These are phyloP conservation scores for Rugalucina vietnamica DNA, from an alignment of 2,888 invertebrate species.

Conservation along the genomic window DNA sequence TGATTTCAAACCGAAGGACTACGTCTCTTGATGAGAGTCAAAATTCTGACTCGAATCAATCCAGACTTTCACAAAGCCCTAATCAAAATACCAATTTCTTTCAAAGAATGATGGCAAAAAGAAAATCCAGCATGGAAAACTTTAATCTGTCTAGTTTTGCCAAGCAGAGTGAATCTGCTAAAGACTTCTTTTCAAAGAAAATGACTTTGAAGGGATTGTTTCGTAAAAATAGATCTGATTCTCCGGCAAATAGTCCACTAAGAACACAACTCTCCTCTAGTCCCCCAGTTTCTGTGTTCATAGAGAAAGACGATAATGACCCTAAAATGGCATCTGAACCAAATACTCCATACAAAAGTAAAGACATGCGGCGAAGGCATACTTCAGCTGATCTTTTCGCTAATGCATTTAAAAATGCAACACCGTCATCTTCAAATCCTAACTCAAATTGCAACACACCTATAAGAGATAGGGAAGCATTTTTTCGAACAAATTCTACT, in stretches of 20 bases:
- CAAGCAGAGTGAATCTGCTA: constrained; percentile 62
- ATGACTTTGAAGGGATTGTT: constrained; percentile 67
- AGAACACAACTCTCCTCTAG: constrained; percentile 52
- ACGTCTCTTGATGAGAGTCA: constrained; percentile 44
- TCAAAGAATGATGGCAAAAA: constrained; percentile 72
- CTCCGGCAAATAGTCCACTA: constrained; percentile 47
- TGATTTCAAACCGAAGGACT: constrained; percentile 27
- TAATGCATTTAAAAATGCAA: constrained; percentile 39
- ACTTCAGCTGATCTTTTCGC: constrained; percentile 66
- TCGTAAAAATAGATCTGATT: constrained; percentile 62
- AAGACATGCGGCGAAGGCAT: constrained; percentile 62
- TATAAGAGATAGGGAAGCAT: constrained; percentile 27
- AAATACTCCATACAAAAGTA: constrained; percentile 63
- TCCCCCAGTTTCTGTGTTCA: constrained; percentile 68
- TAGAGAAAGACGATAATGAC: constrained; percentile 64
- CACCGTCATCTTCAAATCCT: constrained; percentile 13
- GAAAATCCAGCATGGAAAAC: constrained; percentile 68
- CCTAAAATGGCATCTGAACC: constrained; percentile 67
- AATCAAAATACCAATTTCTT: constrained; percentile 71
- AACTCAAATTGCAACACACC: constrained; percentile 59
- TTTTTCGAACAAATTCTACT: constrained; percentile 38
- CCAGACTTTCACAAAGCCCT: constrained; percentile 26
- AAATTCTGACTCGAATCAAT: constrained; percentile 24
- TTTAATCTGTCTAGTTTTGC: constrained; percentile 41
- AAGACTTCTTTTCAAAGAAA: constrained; percentile 63